phyloP scores from a whole-genome alignment of 2,888 invertebrate genomes.

The Lasius platythorax region DNA sequence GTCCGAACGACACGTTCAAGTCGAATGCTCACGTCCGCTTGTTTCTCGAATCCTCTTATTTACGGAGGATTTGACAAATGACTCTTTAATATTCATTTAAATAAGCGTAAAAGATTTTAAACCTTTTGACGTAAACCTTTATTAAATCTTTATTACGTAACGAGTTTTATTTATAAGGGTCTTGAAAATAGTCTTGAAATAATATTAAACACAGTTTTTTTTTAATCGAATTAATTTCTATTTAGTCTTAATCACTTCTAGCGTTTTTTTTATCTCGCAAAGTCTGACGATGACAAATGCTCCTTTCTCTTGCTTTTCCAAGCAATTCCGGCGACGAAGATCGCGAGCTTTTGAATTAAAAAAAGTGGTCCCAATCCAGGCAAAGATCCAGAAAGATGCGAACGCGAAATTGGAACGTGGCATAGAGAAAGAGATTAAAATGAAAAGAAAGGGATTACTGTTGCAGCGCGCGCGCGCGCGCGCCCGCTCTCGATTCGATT shows the following conservation, averaged over 20 bases:
- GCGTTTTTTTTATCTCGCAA: background rate
- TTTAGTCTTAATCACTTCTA: background rate
- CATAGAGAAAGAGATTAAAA: conserved; percentile 54
- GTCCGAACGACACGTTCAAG: background rate
- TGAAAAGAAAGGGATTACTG: conserved; percentile 57
- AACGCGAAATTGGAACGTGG: conserved; percentile 42
- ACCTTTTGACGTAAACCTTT: background rate
- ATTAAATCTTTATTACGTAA: background rate
- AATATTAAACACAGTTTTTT: background rate
- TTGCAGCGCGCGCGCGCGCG: conserved; percentile 70
- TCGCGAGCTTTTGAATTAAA: conserved; percentile 34
- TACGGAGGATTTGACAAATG: background rate
- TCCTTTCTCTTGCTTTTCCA: background rate
- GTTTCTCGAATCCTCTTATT: background rate
- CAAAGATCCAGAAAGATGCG: conserved; percentile 1
- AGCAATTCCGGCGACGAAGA: conserved; percentile 35
- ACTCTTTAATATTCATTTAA: background rate
- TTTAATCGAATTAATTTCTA: background rate
- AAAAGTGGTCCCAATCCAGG: conserved; percentile 19
- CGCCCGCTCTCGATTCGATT: conserved; percentile 77
- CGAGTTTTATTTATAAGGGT: background rate
- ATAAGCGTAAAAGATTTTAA: background rate
- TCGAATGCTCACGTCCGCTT: background rate
- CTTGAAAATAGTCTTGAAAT: background rate
- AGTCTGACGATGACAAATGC: background rate